These are phyloP conservation scores for Schizothorax lantsangensis DNA, from an alignment of 2,797 vertebrate species.

Conservation along the genomic window DNA sequence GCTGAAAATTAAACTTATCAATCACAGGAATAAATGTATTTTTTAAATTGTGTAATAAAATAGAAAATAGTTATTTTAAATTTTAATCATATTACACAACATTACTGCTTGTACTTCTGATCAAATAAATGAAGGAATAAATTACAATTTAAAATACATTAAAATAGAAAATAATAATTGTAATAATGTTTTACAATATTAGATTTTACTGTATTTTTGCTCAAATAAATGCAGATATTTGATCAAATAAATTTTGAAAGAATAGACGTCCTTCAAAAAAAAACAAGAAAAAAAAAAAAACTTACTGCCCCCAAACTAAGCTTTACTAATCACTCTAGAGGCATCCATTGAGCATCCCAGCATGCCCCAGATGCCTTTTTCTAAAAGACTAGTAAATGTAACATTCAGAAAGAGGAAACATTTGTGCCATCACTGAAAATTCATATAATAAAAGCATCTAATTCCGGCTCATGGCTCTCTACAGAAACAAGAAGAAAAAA, in stretches of 20 bases:
- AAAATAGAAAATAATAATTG: neutral
- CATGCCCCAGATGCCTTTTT: conserved; percentile 51
- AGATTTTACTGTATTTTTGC: neutral
- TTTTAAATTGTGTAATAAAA: neutral
- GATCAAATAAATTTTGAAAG: neutral
- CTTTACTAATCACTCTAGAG: neutral
- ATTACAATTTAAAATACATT: neutral
- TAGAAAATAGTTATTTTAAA: neutral
- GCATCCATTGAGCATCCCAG: neutral
- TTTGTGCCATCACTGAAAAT: conserved; percentile 79
- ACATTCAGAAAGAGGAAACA: conserved; percentile 77
- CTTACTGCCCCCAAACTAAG: neutral
- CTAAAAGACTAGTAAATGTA: conserved; percentile 72
- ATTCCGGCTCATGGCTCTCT: conserved; percentile 67
- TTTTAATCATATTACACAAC: neutral
- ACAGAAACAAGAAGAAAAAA: conserved; percentile 67
- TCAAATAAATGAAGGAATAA: neutral
- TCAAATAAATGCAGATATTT: neutral
- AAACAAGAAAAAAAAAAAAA: neutral
- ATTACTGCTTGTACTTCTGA: neutral
- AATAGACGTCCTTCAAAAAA: neutral
- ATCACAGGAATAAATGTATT: neutral
- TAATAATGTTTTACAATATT: neutral
- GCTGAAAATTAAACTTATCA: neutral
- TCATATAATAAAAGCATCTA: conserved; percentile 73